Base-by-base conservation (phyloP, 2,888 invertebrate species). In the Argyra leucocephala region DNA sequence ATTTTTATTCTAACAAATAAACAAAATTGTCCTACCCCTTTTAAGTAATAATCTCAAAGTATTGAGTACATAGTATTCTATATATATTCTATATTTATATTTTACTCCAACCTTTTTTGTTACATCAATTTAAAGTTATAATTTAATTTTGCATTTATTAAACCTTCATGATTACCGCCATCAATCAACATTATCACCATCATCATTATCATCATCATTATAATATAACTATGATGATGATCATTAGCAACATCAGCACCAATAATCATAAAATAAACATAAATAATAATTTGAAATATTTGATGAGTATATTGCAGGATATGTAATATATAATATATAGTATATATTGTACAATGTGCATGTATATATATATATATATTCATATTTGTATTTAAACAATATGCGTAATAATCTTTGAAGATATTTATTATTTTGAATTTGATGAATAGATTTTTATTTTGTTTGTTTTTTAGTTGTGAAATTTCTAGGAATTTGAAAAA, bases 261-360 rank as follows among this genome's bases (percentile, higher is more conserved):
- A 15, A 48, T 48, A 48, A 48, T 48, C 48, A 48, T 48, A 48
- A 48, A 48, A 48, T 48, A 48, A 48, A 48, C 48, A 48, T 31
- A 48, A 48, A 48, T 48, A 48, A 18, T 48, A 9, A 48, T 48
- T 48, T 48, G 18, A 18, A 48, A 18, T 48, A 48, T 48, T 48
- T 48, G 48, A 48, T 48, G 9, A 48, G 48, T n/a, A 48, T 48
- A 48, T 48, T 9, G 48, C n/a, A 18, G 48, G n/a, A 48, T 48
- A 48, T n/a, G n/a, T n/a, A n/a, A n/a, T n/a, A n/a, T n/a, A n/a
- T n/a, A n/a, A n/a, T n/a, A n/a, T n/a, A n/a, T n/a, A n/a, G n/a
- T n/a, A n/a, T n/a, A n/a, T n/a, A n/a, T n/a, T n/a, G n/a, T n/a
- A n/a, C n/a, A n/a, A n/a, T n/a, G n/a, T n/a, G n/a, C n/a, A n/a